Conservation (phyloP, 2,888 invertebrate genomes). For the Lithophane ornitopus region DNA sequence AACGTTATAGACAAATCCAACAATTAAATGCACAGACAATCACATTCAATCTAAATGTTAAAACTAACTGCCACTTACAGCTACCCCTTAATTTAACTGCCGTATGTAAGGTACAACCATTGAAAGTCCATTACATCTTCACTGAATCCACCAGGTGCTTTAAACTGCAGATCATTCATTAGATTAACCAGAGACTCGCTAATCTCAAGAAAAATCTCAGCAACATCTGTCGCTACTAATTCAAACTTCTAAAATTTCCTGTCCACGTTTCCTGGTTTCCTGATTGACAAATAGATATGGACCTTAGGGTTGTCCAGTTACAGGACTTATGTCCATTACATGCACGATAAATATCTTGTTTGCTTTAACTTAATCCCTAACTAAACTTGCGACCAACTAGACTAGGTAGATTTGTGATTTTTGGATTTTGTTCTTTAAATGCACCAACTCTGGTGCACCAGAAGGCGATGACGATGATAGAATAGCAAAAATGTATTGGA, state of each 20-base stretch:
- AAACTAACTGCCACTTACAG: background rate
- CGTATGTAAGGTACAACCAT: slow-evolving; percentile 35
- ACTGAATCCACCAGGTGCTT: slow-evolving; percentile 49
- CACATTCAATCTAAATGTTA: slow-evolving; percentile 13
- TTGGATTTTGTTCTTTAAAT: background rate
- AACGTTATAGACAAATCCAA: background rate
- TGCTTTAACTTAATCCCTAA: slow-evolving; percentile 1
- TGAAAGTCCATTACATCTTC: slow-evolving; percentile 58
- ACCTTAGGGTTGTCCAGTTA: slow-evolving; percentile 32
- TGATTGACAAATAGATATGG: slow-evolving; percentile 59
- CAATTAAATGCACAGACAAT: slow-evolving; percentile 7
- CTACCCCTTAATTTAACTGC: slow-evolving; percentile 13
- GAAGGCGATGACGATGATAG: background rate
- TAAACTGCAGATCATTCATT: slow-evolving; percentile 48
- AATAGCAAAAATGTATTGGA: background rate
- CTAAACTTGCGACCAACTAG: background rate
- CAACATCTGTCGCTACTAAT: slow-evolving; percentile 60
- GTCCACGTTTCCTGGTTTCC: slow-evolving; percentile 54
- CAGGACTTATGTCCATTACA: background rate
- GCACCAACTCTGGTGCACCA: background rate
- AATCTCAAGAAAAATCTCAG: slow-evolving; percentile 55
- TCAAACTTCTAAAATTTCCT: slow-evolving; percentile 58
- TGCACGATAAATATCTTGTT: background rate
- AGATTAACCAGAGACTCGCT: slow-evolving; percentile 37
- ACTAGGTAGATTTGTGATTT: background rate